Percentiles rank a stretch among this genome's conserved stretches.
phyloP scores from a whole-genome alignment of 2,888 invertebrate genomes.

The Cryptus armator region DNA sequence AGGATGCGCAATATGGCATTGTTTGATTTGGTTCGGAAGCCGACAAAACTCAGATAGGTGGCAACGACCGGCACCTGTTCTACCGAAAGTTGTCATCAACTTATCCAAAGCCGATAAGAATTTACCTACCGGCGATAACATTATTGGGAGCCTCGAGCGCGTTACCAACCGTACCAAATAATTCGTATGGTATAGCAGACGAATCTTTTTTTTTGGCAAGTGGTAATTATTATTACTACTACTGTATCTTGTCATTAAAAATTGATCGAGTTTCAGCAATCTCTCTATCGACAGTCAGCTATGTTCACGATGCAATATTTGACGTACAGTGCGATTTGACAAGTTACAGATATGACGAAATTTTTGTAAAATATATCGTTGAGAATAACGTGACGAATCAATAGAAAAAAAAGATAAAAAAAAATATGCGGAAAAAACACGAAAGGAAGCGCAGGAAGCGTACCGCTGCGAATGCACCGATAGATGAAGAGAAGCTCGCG shows the following conservation, averaged over 20 bases:
- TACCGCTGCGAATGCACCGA: constrained; percentile 16
- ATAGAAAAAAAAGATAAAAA: constrained; percentile 29
- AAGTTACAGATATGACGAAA: constrained; percentile 14
- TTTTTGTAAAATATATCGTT: constrained; percentile 24
- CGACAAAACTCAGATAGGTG: neutral
- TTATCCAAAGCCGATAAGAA: neutral
- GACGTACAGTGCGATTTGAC: constrained; percentile 6
- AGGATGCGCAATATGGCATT: no score
- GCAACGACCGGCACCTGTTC: neutral
- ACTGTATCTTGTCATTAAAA: neutral
- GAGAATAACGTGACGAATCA: constrained; percentile 51
- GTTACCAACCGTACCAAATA: neutral
- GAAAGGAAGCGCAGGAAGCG: constrained; percentile 59
- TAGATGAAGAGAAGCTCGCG: constrained; percentile 54
- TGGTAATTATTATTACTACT: neutral
- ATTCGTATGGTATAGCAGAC: neutral
- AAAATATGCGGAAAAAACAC: constrained; percentile 63
- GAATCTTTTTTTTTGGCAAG: neutral
- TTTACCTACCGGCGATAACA: neutral
- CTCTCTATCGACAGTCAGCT: constrained; percentile 8
- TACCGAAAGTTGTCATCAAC: neutral
- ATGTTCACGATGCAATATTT: constrained; percentile 22
- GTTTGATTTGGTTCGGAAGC: no score
- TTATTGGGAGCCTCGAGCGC: neutral
- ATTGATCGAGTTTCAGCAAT: neutral